A percentile compares a stretch with the other conserved stretches of the same genome.
Conservation (phyloP, 2,113 vertebrate species). For the Mola mola region DNA sequence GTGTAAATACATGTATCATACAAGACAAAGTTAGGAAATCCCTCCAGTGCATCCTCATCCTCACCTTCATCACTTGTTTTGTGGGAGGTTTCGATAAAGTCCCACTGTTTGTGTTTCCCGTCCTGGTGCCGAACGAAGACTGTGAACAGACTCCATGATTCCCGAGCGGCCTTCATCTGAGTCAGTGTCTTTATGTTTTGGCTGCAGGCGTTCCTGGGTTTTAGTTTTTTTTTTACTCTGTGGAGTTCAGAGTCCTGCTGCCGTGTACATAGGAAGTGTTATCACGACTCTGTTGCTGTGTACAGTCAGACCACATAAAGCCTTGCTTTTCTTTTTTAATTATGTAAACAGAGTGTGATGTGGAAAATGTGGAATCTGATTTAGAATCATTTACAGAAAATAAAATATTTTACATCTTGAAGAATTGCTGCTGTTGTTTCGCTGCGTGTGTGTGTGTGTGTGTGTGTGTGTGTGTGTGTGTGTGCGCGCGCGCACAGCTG, state of each 20-base stretch:
- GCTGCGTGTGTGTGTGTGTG: no score
- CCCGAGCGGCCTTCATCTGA: constrained; percentile 31
- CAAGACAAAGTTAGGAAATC: constrained; percentile 70
- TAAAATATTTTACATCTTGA: constrained; percentile 97
- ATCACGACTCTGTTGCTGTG: constrained; percentile 88
- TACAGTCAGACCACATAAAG: constrained; percentile 87
- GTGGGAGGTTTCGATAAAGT: no score
- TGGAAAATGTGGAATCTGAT: constrained; percentile 94
- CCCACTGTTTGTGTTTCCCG: constrained; percentile 23
- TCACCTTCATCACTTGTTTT: constrained; percentile 73
- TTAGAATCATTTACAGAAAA: constrained; percentile 99
- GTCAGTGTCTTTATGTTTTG: constrained; percentile 1
- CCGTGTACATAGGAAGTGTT: constrained; percentile 88
- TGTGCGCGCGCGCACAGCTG: no score
- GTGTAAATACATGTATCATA: constrained; percentile 94
- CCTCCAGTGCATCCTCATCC: constrained; percentile 85
- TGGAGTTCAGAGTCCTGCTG: constrained; percentile 39
- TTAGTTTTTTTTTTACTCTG: background rate
- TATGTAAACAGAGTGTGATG: constrained; percentile 87
- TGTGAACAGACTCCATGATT: constrained; percentile 13
- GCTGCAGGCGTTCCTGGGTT: constrained; percentile 26
- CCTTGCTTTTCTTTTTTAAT: constrained; percentile 88
- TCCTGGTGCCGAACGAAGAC: constrained; percentile 16
- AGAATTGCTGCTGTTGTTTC: background rate
- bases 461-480: no score